phyloP scores from a whole-genome alignment of 2,113 vertebrate species.

The Colistium nudipinnis region DNA sequence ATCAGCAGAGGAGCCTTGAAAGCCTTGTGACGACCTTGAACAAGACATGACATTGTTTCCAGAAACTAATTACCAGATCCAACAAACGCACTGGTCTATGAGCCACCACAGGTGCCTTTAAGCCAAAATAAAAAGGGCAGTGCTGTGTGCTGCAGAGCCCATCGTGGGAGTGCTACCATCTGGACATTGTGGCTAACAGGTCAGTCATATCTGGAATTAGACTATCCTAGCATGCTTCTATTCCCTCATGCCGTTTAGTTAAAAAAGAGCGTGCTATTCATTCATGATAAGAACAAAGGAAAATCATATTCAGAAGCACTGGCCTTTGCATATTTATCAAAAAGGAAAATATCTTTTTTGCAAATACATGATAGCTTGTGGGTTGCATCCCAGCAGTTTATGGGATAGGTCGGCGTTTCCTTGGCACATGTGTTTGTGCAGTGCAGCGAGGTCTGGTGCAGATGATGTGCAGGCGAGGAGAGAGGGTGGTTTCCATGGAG shows the following conservation, averaged over 20 bases:
- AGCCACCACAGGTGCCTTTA: slow-evolving; percentile 40
- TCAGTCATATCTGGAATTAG: slow-evolving; percentile 50
- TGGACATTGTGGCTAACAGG: slow-evolving; percentile 50
- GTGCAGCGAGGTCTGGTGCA: slow-evolving; percentile 33
- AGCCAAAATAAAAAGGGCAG: slow-evolving; percentile 45
- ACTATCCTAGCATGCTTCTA: slow-evolving; percentile 9
- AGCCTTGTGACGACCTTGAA: slow-evolving; percentile 56
- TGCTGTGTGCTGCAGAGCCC: slow-evolving; percentile 46
- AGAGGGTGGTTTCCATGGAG: slow-evolving; percentile 76
- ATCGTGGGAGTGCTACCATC: slow-evolving; percentile 41
- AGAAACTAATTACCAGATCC: slow-evolving; percentile 53
- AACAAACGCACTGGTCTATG: slow-evolving; percentile 45
- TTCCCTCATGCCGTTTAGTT: slow-evolving; percentile 2
- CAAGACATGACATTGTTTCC: slow-evolving; percentile 69
- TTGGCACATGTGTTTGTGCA: slow-evolving; percentile 41
- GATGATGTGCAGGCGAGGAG: slow-evolving; percentile 51
- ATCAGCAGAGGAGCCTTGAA: slow-evolving; percentile 33
- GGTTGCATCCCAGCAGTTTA: neutral
- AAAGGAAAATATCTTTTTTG: no score
- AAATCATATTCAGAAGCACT: neutral
- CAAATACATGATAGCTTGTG: neutral
- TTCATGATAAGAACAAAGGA: neutral
- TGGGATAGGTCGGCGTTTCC: slow-evolving; percentile 28
- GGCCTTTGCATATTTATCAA: neutral
- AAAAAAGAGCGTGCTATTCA: slow-evolving; percentile 3